Conservation (phyloP, 2,888 invertebrate genomes). For the Exephanes ischioxanthus region DNA sequence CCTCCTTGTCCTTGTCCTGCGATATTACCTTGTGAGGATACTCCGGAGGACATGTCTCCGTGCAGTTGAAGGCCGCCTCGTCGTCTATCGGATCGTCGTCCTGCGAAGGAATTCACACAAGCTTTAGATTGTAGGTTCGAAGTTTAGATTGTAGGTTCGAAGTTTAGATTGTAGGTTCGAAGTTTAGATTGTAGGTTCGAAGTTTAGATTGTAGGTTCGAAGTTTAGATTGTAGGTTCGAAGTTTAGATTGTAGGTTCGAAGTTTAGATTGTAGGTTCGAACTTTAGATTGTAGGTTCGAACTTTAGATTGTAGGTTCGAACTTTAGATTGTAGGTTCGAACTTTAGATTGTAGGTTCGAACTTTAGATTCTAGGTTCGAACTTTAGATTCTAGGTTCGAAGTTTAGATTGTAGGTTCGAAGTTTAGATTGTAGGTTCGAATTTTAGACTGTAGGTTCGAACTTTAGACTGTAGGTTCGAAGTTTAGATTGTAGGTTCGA, state of each 20-base stretch:
- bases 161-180: not conserved
- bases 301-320: not conserved
- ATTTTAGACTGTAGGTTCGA: too few relatives aligned
- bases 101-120: slow-evolving; percentile 74
- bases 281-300: too few relatives aligned
- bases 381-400: too few relatives aligned
- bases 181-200: too few relatives aligned
- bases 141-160: not conserved
- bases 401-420: too few relatives aligned
- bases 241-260: too few relatives aligned
- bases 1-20: slow-evolving; percentile 89
- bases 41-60: slow-evolving; percentile 92
- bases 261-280: too few relatives aligned
- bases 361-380: too few relatives aligned
- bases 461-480: too few relatives aligned
- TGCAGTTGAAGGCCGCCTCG: slow-evolving; percentile 93
- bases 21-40: slow-evolving; percentile 92
- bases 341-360: not conserved
- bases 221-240: too few relatives aligned
- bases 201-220: too few relatives aligned
- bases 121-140: not conserved
- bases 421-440: too few relatives aligned
- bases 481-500: not conserved
- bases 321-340: not conserved
- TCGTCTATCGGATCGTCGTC: slow-evolving; percentile 87